Base-by-base conservation (phyloP, 53 echinoderm and acorn worm genomes). In the Henricia sp. region DNA sequence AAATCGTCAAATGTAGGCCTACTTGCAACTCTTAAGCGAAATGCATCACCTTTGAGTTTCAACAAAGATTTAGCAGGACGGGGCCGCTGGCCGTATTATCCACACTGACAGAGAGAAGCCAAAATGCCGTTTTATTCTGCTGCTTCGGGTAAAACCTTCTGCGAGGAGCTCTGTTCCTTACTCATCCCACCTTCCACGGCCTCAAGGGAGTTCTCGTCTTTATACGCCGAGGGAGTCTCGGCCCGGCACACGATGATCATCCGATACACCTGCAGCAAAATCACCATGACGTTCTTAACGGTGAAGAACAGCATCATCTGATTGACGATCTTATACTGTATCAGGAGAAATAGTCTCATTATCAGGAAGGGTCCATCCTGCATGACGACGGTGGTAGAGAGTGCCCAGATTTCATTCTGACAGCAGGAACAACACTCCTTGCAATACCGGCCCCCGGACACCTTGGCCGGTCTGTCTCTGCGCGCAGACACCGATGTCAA, bases 271-370 rank as follows among this genome's bases (percentile, higher is more conserved):
- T 94, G 94, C 38, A 97, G 50, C 6, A 86, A 34, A 14, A 97
- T 67, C 1, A 97, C 92, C 25, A 97, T 44, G 2, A 92, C 53
- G 70, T 97, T 97, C 71, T 97, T 97, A 48, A 85, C 40, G 2
- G 91, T 89, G 70, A 97, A 97, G 84, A 97, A 97, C 11, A 97
- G 35, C 99, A 97, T 97, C 94, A 92, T 94, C 50, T 92, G 83
- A 53, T 89, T 97, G 73, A 95, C 67, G 62, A 92, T 74, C 19
- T 72, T 58, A 60, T 74, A 62, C 17, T 83, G 16, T 28, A 92
- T 88, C 28, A 97, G 74, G 6, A 97, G 92, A 33, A 88, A 94
- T 43, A 94, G 88, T 21, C 99, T 73, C 92, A 94, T 92, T 29
- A 4, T 91, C 27, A 97, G 77, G 85, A 94, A 94, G 53, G 94